phyloP scores from a whole-genome alignment of 2,797 vertebrate genomes.

The Xenopus petersii region DNA sequence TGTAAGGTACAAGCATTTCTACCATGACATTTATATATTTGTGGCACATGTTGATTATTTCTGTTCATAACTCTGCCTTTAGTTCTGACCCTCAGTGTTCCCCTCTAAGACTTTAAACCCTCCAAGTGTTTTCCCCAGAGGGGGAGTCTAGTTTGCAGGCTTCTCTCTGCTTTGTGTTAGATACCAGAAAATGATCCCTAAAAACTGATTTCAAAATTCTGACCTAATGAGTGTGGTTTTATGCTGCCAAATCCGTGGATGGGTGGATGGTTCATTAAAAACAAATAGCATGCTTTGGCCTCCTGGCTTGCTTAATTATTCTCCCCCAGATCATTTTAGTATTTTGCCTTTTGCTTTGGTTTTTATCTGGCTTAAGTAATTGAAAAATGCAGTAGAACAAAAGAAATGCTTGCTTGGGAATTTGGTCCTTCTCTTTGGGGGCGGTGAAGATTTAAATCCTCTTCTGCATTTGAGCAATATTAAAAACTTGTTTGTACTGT shows the following conservation, averaged over 20 bases:
- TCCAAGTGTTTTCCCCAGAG: not conserved
- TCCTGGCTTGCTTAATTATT: slow-evolving; percentile 21
- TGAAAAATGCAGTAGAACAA: slow-evolving; percentile 17
- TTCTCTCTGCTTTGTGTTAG: not conserved
- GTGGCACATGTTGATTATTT: not conserved
- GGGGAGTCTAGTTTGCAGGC: not conserved
- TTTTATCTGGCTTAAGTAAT: slow-evolving; percentile 31
- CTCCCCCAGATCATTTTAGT: slow-evolving; percentile 17
- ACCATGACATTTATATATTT: no score
- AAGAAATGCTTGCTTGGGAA: slow-evolving; percentile 17
- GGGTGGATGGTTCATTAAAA: slow-evolving; percentile 31
- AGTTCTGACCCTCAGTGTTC: not conserved
- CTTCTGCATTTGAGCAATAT: slow-evolving; percentile 22
- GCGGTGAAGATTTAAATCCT: slow-evolving; percentile 6
- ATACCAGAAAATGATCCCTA: slow-evolving; percentile 11
- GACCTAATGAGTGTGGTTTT: slow-evolving; percentile 19
- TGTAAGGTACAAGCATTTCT: no score
- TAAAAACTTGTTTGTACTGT: slow-evolving; percentile 12
- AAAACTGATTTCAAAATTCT: slow-evolving; percentile 9
- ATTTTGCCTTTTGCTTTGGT: not conserved
- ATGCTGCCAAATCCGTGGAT: slow-evolving; percentile 18
- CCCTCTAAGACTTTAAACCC: not conserved
- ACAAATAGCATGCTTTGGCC: slow-evolving; percentile 9
- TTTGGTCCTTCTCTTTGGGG: slow-evolving; percentile 7
- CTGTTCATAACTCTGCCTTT: not conserved